Evolutionary conservation across 2,113 vertebrate species (phyloP).

Genomic region (Notothenia coriiceps): DNA sequence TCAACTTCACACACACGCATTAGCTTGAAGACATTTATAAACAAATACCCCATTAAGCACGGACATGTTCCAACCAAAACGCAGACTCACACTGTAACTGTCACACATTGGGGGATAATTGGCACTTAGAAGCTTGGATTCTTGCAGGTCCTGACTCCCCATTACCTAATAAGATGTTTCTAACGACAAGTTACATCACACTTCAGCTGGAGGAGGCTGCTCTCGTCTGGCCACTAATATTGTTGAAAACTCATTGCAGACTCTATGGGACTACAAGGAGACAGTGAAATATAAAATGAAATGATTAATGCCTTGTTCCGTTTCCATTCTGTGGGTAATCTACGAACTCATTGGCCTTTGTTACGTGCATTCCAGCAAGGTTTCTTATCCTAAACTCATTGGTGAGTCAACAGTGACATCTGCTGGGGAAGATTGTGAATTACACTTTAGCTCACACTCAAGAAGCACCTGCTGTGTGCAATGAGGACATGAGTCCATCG

Average conservation of each 20-base stretch:
- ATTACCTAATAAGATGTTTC: slow-evolving; percentile 59
- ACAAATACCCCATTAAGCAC: not conserved
- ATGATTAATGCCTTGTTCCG: slow-evolving; percentile 11
- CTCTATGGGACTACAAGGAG: not conserved
- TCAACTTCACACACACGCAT: slow-evolving; percentile 4
- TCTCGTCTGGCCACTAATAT: slow-evolving; percentile 41
- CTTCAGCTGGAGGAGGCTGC: slow-evolving; percentile 40
- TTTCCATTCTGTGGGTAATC: not conserved
- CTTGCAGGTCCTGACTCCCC: slow-evolving; percentile 52
- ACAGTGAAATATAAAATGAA: not conserved
- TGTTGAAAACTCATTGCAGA: slow-evolving; percentile 26
- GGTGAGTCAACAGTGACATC: slow-evolving; percentile 48
- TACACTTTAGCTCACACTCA: slow-evolving; percentile 18
- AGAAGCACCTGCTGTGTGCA: not conserved
- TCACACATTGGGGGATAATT: slow-evolving; percentile 59
- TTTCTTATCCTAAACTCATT: not conserved
- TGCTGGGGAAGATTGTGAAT: slow-evolving; percentile 52
- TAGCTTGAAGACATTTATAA: not conserved
- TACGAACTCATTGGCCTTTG: not conserved
- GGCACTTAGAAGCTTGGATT: slow-evolving; percentile 59
- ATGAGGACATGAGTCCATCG: not conserved
- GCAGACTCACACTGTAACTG: slow-evolving; percentile 12
- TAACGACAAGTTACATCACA: slow-evolving; percentile 66
- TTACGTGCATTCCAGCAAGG: too few relatives aligned
- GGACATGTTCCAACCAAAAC: slow-evolving; percentile 7